These are phyloP conservation scores for Capromys pilorides DNA, from an alignment of 2,797 vertebrate species.

Conservation along the genomic window DNA sequence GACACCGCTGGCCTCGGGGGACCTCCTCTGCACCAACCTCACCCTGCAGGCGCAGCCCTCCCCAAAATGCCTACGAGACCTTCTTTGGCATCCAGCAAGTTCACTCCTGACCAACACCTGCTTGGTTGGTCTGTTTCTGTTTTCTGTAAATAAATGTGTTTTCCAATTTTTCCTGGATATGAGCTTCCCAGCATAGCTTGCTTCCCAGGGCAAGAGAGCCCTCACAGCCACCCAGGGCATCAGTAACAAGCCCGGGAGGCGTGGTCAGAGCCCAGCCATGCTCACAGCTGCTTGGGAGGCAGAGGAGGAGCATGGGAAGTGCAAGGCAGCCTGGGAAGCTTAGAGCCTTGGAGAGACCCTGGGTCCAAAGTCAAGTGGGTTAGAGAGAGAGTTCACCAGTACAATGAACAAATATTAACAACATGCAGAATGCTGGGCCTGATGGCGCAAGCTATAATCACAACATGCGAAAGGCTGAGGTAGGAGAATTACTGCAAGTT, in stretches of 20 bases:
- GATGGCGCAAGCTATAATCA: too few relatives aligned
- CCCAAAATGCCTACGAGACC: not conserved
- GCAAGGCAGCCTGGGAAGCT: not conserved
- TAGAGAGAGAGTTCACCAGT: not conserved
- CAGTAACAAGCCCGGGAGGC: not conserved
- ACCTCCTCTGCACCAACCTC: constrained; percentile 30
- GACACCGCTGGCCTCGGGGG: not conserved
- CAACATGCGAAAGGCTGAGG: too few relatives aligned
- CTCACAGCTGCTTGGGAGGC: not conserved
- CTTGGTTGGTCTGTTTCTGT: not conserved
- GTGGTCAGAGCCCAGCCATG: too few relatives aligned
- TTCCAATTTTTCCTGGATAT: not conserved
- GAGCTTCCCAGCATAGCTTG: not conserved
- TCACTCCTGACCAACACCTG: not conserved
- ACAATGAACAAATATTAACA: not conserved
- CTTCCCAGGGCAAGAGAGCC: not conserved
- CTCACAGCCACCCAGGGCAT: not conserved
- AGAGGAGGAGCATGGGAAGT: too few relatives aligned
- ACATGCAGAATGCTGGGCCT: too few relatives aligned
- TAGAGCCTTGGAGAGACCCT: too few relatives aligned
- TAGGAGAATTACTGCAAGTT: too few relatives aligned
- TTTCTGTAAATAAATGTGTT: not conserved
- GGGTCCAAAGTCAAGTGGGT: too few relatives aligned
- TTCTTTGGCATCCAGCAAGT: not conserved
- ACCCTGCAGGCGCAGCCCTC: not conserved